A percentile compares a stretch with the other conserved stretches of the same genome.
These are phyloP conservation scores for Pongo pygmaeus DNA, from an alignment of 2,113 vertebrate species.

Conservation along the genomic window DNA sequence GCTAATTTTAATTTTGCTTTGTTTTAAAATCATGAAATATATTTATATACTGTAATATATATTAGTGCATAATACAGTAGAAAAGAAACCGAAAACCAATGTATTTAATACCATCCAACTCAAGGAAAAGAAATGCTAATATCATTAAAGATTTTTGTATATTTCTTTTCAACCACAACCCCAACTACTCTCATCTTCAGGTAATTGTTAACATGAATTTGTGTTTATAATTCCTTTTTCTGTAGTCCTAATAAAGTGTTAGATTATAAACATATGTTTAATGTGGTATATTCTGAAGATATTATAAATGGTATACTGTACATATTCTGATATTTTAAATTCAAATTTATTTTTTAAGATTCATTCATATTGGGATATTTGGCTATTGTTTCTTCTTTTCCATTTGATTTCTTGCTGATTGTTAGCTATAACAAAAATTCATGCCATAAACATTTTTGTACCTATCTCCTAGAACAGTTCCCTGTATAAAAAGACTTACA, in stretches of 20 bases:
- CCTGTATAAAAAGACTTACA: neutral
- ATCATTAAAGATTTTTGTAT: neutral
- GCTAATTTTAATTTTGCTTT: neutral
- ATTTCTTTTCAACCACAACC: neutral
- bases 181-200: neutral
- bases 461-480: neutral
- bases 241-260: neutral
- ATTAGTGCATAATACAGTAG: neutral
- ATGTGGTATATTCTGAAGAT: neutral
- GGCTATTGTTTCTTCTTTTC: neutral
- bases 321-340: neutral
- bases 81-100: neutral
- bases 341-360: neutral
- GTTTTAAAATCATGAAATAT: neutral
- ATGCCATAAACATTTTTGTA: neutral
- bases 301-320: neutral
- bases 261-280: neutral
- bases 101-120: neutral
- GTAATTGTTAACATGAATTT: neutral
- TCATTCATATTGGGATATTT: neutral
- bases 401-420: neutral
- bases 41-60: neutral
- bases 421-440: neutral
- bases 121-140: neutral
- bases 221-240: neutral